A percentile compares a stretch with the other conserved stretches of the same genome.
phyloP scores from a whole-genome alignment of 2,888 invertebrate genomes.

The Caenorhabditis sulstoni region DNA sequence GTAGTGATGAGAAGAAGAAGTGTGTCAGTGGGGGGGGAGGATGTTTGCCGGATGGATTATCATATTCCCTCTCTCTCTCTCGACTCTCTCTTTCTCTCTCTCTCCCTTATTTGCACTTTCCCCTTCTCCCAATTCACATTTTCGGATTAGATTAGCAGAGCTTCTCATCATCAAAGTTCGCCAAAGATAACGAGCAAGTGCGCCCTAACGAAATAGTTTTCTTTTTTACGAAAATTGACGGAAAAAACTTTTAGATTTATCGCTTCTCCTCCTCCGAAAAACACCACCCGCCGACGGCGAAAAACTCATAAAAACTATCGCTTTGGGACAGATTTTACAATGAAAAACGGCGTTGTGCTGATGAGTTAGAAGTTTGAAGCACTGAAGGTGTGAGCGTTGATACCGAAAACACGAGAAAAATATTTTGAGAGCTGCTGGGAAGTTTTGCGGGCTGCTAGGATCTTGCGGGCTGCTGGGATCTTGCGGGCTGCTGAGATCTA shows the following conservation, averaged over 20 bases:
- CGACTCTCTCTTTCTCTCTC: background rate
- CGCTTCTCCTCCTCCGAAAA: no score
- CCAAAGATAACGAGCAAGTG: no score
- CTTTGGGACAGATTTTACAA: constrained; percentile 49
- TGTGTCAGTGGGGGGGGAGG: background rate
- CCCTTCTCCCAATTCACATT: constrained; percentile 10
- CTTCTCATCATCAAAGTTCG: background rate
- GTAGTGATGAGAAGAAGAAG: constrained; percentile 27
- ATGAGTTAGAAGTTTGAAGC: no score
- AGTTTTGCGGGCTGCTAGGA: no score
- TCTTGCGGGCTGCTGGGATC: no score
- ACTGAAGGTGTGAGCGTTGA: no score
- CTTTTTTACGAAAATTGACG: no score
- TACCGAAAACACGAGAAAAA: no score
- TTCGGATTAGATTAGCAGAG: background rate
- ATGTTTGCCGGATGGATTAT: constrained; percentile 12
- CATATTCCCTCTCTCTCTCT: background rate
- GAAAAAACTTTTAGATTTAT: background rate
- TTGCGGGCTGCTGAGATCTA: no score
- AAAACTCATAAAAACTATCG: constrained; percentile 44
- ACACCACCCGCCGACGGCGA: background rate
- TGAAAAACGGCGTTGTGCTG: constrained; percentile 10
- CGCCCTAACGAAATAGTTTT: no score
- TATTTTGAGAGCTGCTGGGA: no score
- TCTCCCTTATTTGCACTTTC: no score